Conservation (phyloP, 2,888 invertebrate genomes). For the Ernsta delagoae region DNA sequence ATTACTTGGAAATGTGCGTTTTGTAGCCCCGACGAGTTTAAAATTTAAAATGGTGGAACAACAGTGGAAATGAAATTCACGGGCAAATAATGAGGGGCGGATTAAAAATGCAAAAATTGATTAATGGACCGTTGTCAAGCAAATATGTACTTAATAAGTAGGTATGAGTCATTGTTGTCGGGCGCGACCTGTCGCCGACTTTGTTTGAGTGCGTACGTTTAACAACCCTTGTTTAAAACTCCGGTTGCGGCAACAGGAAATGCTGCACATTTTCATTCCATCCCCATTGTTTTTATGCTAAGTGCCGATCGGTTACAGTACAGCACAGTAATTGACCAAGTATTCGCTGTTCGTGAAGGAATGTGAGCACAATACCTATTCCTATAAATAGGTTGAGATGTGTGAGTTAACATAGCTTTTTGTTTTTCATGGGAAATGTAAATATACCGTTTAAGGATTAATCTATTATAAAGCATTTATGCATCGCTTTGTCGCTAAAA, state of each 20-base stretch:
- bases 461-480: no score
- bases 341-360: not conserved
- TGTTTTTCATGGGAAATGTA: no score
- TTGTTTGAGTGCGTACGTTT: conserved; percentile 39
- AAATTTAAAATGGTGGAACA: conserved; percentile 76
- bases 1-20: conserved; percentile 80
- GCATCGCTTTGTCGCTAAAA: no score
- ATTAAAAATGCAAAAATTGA: conserved; percentile 85
- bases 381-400: not conserved
- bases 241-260: conserved; percentile 17
- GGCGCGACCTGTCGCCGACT: conserved; percentile 44
- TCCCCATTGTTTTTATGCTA: not conserved
- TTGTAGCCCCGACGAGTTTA: conserved; percentile 63
- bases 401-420: no score
- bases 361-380: no score
- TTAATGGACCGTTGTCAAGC: conserved; percentile 75
- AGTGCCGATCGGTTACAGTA: not conserved
- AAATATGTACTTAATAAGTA: conserved; percentile 73
- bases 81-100: conserved; percentile 79
- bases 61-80: conserved; percentile 76
- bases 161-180: conserved; percentile 52
- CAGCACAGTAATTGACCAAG: not conserved
- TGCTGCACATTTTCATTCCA: conserved; percentile 26
- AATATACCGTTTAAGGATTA: no score
- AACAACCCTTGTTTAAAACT: conserved; percentile 38